These are phyloP conservation scores for Atrichornis clamosus DNA, from an alignment of 2,113 vertebrate species.

Conservation along the genomic window DNA sequence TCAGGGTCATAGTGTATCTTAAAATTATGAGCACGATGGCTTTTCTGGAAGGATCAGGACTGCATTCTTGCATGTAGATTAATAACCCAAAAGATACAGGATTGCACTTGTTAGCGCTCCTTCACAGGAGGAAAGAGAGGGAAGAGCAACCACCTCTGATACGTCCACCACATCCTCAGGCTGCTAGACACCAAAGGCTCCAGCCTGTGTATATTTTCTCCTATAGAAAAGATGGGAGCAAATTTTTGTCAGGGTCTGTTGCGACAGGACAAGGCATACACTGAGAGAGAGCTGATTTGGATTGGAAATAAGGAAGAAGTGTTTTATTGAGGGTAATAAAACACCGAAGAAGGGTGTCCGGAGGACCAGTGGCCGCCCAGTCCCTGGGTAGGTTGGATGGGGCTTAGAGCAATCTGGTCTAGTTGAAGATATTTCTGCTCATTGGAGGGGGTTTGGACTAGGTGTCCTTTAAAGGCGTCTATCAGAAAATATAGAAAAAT, in stretches of 20 bases:
- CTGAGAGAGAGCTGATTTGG: too few species aligned
- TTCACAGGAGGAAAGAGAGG: not conserved
- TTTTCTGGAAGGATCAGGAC: not conserved
- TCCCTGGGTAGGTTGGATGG: not conserved
- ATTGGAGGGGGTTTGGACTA: not conserved
- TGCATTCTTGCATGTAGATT: not conserved
- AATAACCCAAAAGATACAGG: fast-evolving
- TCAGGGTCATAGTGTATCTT: not conserved
- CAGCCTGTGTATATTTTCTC: not conserved
- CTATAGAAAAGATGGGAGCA: fast-evolving
- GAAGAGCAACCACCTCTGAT: fast-evolving
- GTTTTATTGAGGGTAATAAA: not conserved
- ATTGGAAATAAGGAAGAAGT: not conserved
- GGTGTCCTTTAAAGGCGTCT: not conserved
- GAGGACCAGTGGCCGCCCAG: not conserved
- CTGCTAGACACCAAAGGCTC: not conserved
- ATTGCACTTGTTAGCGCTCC: not conserved
- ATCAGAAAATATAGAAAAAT: not conserved
- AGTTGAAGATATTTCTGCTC: not conserved
- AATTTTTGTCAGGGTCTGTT: not conserved
- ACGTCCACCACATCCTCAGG: not conserved
- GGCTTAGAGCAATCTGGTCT: not conserved
- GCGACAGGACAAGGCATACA: not conserved
- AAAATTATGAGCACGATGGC: not conserved
- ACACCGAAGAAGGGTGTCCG: not conserved